Percentiles rank a stretch among this genome's conserved stretches.
These are phyloP conservation scores for Allacma fusca DNA, from an alignment of 2,888 invertebrate species.

Conservation along the genomic window DNA sequence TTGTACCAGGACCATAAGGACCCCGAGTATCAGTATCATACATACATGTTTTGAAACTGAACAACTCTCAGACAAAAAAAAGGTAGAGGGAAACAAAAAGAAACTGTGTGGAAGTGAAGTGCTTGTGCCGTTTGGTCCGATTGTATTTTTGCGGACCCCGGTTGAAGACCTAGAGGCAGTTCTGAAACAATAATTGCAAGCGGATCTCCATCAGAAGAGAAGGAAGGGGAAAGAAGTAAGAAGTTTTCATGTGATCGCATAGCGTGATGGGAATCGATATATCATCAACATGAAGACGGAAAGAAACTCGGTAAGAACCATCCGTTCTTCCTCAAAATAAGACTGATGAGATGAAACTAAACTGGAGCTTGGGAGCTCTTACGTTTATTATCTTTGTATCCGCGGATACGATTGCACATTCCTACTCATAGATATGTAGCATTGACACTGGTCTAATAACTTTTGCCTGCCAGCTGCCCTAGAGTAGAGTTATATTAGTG, in stretches of 20 bases:
- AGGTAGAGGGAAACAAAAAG: background rate
- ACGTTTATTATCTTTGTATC: conserved; percentile 22
- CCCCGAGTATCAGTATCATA: too few relatives aligned
- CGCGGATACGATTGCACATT: background rate
- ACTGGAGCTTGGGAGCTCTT: conserved; percentile 30
- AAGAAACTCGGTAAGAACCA: conserved; percentile 56
- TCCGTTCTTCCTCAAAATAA: conserved; percentile 12
- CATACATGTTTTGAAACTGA: too few relatives aligned
- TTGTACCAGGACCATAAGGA: too few relatives aligned
- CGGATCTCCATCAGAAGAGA: conserved; percentile 18
- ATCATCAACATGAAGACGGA: conserved; percentile 59
- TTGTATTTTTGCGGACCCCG: conserved; percentile 5
- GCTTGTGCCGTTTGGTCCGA: conserved; percentile 4
- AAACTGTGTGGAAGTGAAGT: conserved; percentile 4
- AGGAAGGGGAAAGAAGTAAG: conserved; percentile 11
- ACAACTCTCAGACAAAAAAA: too few relatives aligned
- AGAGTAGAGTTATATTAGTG: too few relatives aligned
- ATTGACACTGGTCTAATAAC: too few relatives aligned
- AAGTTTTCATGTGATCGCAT: conserved; percentile 50
- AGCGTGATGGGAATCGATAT: conserved; percentile 57
- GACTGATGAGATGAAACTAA: conserved; percentile 34
- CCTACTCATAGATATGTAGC: background rate
- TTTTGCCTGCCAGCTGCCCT: too few relatives aligned
- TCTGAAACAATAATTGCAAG: conserved; percentile 6
- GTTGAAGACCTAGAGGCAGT: background rate